Base-by-base conservation (phyloP, 2,888 invertebrate species). In the Spisula subtruncata region DNA sequence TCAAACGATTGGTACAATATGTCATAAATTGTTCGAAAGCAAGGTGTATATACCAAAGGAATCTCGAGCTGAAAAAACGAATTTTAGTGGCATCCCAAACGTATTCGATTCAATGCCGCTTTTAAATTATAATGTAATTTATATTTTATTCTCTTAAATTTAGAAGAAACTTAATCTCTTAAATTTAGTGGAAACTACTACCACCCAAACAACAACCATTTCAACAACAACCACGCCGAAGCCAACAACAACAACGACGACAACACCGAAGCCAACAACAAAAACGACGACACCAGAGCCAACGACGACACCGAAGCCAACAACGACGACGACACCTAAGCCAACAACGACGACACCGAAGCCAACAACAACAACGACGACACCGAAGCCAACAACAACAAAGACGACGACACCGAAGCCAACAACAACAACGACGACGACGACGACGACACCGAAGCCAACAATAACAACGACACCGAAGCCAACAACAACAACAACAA, bases 401-500 rank as follows among this genome's bases (percentile, higher is more conserved):
- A n/a, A 46, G 20, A 46, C 75, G n/a, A 32, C 79, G 32, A n/a
- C 75, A 16, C 79, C 75, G 18, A 29, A 51, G 0, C 18, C 46
- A 32, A 48, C 85, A 12, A 48, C 85, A 75, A 25, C 46, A 29
- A 16, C 85, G 20, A 71, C 85, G 2, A 71, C 51, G 1, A 71
- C 29, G 25, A 51, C 5, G 0, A 16, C 85, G 2, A 85, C 85
- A 75, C 48, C 25, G 16, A 46, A 1, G 20, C 51, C 75, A 25
- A 46, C 75, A 16, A 75, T n/a, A 75, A 25, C 46, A 29, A 16
- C 85, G 20, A 71, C 85, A 14, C 46, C 51, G 1, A 71, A 1
- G 25, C 79, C 5, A 1, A 16, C 85, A 14, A 85, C 85, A 75
- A 48, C 25, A 29, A 46, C 25, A 20, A 75, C 75, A 25, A 46